phyloP scores from a whole-genome alignment of 2,113 vertebrate genomes.

The cat (Felis catus) region DNA sequence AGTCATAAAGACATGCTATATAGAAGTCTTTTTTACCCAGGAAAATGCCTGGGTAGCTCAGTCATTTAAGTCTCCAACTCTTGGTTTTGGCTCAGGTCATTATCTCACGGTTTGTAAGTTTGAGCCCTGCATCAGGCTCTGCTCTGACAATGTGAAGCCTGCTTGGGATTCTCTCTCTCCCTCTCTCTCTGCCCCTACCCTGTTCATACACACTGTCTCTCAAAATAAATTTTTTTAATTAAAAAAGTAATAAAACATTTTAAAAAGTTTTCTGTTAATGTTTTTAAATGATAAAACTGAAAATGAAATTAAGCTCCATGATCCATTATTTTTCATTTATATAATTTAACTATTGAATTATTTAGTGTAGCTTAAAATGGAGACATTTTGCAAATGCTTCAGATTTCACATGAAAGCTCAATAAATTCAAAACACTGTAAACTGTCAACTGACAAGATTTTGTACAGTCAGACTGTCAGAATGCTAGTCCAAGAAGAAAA shows the following conservation, averaged over 20 bases:
- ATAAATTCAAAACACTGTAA: background rate
- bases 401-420: background rate
- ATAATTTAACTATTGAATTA: background rate
- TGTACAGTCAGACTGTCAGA: background rate
- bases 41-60: no score
- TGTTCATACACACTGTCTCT: no score
- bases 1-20: background rate
- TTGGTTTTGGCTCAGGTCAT: no score
- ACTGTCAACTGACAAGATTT: background rate
- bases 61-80: no score
- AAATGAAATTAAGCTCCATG: conserved; percentile 12
- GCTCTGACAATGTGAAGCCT: no score
- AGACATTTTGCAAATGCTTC: background rate
- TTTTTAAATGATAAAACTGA: background rate
- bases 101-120: no score
- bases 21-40: background rate
- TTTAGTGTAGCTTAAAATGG: background rate
- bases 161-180: no score
- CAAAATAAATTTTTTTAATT: no score
- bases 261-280: background rate
- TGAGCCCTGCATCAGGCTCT: no score
- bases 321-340: background rate
- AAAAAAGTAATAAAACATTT: no score
- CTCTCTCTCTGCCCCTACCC: no score
- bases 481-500: background rate